Evolutionary conservation across 2,113 vertebrate genomes (phyloP).

Genomic region (Chinchilla lanigera): DNA sequence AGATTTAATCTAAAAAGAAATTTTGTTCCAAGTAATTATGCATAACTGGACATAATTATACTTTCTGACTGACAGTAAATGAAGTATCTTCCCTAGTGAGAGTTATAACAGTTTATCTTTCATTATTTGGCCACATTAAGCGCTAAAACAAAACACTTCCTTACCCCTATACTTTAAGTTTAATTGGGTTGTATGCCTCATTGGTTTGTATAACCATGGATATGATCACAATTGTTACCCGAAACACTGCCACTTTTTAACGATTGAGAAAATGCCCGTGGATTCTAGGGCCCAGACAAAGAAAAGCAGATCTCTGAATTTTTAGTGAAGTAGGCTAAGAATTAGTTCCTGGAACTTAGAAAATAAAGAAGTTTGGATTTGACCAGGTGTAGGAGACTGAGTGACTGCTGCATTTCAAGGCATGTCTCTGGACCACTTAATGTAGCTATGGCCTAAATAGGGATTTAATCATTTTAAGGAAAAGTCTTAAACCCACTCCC

Average conservation of each 20-base stretch:
- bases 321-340: background rate
- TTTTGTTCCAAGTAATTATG: constrained; percentile 1
- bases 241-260: background rate
- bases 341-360: background rate
- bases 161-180: background rate
- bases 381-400: background rate
- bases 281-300: background rate
- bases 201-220: constrained; percentile 15
- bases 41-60: constrained; percentile 12
- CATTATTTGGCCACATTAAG: background rate
- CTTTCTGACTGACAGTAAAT: constrained; percentile 1
- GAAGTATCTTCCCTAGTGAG: constrained; percentile 11
- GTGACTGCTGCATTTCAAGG: background rate
- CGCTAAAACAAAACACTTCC: background rate
- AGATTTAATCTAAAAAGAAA: constrained; percentile 7
- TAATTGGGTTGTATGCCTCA: background rate
- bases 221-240: background rate
- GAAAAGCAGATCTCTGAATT: background rate
- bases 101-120: background rate
- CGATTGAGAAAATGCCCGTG: constrained; percentile 9
- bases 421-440: background rate
- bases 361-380: background rate
- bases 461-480: background rate
- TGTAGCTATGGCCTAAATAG: background rate
- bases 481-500: background rate